phyloP scores from a whole-genome alignment of 2,797 vertebrate species.

The Micropoecilia bifurca region DNA sequence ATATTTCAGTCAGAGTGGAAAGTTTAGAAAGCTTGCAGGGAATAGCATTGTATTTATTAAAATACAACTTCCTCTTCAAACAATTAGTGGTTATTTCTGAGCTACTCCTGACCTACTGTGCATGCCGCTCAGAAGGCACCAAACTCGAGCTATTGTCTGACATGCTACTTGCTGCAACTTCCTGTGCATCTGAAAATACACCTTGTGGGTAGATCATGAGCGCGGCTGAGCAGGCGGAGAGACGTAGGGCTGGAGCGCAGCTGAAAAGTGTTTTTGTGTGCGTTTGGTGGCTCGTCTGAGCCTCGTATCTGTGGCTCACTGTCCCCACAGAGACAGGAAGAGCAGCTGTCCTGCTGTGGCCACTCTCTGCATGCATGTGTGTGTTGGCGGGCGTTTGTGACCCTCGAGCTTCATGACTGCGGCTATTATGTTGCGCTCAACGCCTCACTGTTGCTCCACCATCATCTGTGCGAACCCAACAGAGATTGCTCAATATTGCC shows the following conservation, averaged over 20 bases:
- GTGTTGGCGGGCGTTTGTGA: conserved; percentile 46
- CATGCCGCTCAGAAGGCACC: conserved; percentile 30
- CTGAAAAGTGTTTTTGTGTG: conserved; percentile 37
- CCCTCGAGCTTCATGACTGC: conserved; percentile 67
- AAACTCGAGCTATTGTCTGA: conserved; percentile 59
- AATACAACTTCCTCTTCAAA: conserved; percentile 70
- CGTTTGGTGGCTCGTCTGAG: conserved; percentile 48
- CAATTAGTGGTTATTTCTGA: conserved; percentile 22
- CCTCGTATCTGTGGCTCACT: conserved; percentile 56
- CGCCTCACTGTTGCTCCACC: conserved; percentile 46
- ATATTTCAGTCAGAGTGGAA: background rate
- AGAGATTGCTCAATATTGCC: conserved; percentile 38
- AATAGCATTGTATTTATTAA: conserved; percentile 60
- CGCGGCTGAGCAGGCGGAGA: conserved; percentile 14
- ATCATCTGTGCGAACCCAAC: conserved; percentile 42
- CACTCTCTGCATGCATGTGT: conserved; percentile 17
- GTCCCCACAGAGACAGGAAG: conserved; percentile 74
- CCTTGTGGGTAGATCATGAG: conserved; percentile 43
- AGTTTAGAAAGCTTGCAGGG: background rate
- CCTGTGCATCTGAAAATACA: conserved; percentile 73
- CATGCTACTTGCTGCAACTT: conserved; percentile 61
- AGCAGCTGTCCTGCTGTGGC: conserved; percentile 73
- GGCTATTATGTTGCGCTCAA: conserved; percentile 68
- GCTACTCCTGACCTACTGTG: conserved; percentile 8
- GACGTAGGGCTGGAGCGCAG: conserved; percentile 12